Evolutionary conservation across 2,888 invertebrate species (phyloP).

Genomic region (Syritta pipiens): DNA sequence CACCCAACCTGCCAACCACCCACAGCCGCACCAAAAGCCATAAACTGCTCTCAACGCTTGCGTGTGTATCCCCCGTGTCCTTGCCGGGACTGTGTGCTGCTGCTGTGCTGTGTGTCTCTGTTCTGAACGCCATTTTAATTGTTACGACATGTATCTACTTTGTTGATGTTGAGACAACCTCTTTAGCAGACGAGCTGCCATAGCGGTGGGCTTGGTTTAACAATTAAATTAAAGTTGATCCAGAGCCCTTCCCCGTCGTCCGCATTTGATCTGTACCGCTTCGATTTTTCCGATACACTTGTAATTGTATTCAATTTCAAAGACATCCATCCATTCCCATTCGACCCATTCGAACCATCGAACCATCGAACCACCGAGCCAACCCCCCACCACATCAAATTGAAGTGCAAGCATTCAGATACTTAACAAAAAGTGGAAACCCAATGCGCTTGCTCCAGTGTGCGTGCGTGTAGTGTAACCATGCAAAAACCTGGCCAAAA

Average conservation of each 20-base stretch:
- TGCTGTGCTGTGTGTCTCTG: no score
- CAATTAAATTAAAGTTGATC: conserved; percentile 40
- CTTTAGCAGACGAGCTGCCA: conserved; percentile 23
- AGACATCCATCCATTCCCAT: conserved; percentile 55
- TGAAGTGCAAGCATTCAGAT: conserved; percentile 66
- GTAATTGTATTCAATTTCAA: conserved; percentile 61
- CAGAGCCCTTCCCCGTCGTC: conserved; percentile 4
- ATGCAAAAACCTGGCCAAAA: conserved; percentile 48
- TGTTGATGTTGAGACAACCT: conserved; percentile 43
- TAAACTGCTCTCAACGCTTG: conserved; percentile 14
- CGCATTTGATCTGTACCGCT: conserved; percentile 49
- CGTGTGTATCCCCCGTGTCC: conserved; percentile 39
- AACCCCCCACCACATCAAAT: conserved; percentile 26
- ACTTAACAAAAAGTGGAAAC: conserved; percentile 63
- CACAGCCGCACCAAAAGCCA: conserved; percentile 11
- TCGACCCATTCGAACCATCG: neutral
- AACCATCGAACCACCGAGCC: no score
- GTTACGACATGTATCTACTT: conserved; percentile 56
- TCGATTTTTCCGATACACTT: conserved; percentile 43
- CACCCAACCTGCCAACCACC: neutral
- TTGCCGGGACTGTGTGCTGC: conserved; percentile 41
- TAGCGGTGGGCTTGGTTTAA: conserved; percentile 7
- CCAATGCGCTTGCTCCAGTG: conserved; percentile 63
- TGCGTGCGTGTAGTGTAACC: conserved; percentile 37
- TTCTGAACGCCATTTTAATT: conserved; percentile 69